Evolutionary conservation across 1,140 invertebrate species (phyloP).

Genomic region (Brachionus rotundiformis): DNA sequence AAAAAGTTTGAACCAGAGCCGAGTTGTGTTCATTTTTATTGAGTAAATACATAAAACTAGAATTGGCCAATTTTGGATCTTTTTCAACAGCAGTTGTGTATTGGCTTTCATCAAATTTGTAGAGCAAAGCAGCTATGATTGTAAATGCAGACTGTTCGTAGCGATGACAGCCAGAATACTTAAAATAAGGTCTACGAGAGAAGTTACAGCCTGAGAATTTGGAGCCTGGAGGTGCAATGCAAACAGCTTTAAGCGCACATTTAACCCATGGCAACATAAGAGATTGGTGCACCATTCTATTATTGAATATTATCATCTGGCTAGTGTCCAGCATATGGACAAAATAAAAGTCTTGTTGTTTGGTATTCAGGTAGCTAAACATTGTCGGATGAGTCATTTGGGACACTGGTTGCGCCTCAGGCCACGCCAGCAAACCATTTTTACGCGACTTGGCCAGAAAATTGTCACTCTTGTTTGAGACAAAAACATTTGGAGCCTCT

Average conservation of each 20-base stretch:
- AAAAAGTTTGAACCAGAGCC: not conserved
- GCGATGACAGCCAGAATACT: constrained; percentile 33
- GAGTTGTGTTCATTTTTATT: not conserved
- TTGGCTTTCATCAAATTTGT: constrained; percentile 33
- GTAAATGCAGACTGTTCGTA: constrained; percentile 40
- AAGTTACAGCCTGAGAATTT: constrained; percentile 41
- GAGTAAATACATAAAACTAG: not conserved
- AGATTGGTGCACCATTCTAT: constrained; percentile 2
- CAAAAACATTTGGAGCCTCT: constrained; percentile 35
- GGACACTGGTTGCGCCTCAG: constrained; percentile 9
- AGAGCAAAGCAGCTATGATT: not conserved
- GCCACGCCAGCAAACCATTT: constrained; percentile 32
- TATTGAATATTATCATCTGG: constrained; percentile 29
- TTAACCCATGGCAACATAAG: constrained; percentile 45
- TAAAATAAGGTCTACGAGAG: not conserved
- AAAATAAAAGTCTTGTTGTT: constrained; percentile 28
- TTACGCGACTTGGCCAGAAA: not conserved
- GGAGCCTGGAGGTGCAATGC: constrained; percentile 32
- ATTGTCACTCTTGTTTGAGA: not conserved
- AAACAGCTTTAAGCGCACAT: constrained; percentile 18
- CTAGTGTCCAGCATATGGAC: constrained; percentile 47
- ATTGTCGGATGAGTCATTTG: constrained; percentile 48
- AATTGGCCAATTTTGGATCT: not conserved
- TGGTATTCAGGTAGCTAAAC: constrained; percentile 1
- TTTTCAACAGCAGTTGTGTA: not conserved